phyloP scores from a whole-genome alignment of 2,888 invertebrate species.

The Melipona bicolor region DNA sequence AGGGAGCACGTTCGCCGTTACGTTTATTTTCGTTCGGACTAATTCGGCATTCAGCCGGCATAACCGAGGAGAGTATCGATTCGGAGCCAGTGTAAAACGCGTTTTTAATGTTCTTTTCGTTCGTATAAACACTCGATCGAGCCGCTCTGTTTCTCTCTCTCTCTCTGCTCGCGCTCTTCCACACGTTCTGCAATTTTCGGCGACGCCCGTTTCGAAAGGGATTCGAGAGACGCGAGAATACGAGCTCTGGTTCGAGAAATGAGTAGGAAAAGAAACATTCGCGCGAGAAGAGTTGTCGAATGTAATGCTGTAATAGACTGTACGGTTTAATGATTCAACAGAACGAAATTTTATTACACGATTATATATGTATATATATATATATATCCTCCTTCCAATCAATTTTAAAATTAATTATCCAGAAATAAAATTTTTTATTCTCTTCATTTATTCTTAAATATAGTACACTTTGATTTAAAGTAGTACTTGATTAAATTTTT shows the following conservation, averaged over 20 bases:
- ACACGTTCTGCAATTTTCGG: not conserved
- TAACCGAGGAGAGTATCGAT: conserved; percentile 17
- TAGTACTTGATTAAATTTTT: no score
- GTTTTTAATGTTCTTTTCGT: conserved; percentile 36
- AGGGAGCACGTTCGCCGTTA: conserved; percentile 19
- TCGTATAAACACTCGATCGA: conserved; percentile 28
- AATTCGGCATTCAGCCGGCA: conserved; percentile 33
- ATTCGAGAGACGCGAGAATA: not conserved
- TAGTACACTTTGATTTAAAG: no score
- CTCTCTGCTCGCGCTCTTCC: not conserved
- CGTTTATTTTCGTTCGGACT: conserved; percentile 37
- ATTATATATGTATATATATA: not conserved
- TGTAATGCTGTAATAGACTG: not conserved
- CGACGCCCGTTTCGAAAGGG: not conserved
- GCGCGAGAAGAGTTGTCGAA: not conserved
- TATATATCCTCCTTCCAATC: no score
- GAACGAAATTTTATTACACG: not conserved
- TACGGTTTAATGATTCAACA: no score
- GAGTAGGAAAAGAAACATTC: not conserved
- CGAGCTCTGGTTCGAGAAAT: not conserved
- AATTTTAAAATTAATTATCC: no score
- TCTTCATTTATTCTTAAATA: no score
- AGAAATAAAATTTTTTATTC: no score
- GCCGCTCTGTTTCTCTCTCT: no score
- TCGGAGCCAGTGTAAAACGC: conserved; percentile 12